Conservation (phyloP, 2,888 invertebrate genomes). For the Abrostola tripartita region DNA sequence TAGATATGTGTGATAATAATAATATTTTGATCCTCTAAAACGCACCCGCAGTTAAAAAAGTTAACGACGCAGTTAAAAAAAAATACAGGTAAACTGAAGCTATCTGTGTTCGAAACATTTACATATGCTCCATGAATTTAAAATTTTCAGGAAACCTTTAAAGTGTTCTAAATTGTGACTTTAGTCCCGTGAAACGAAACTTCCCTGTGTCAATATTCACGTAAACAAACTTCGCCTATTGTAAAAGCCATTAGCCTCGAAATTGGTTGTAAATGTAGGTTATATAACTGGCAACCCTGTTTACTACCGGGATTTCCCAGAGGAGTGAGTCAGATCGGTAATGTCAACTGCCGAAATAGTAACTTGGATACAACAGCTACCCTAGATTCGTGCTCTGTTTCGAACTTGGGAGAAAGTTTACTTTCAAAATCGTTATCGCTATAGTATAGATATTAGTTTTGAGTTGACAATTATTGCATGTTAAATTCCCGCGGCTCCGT, state of each 20-base stretch:
- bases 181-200: not conserved
- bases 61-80: too few relatives aligned
- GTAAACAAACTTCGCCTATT: constrained; percentile 6
- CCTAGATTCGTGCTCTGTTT: constrained; percentile 36
- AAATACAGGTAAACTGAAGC: too few relatives aligned
- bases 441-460: not conserved
- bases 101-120: not conserved
- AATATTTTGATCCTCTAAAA: too few relatives aligned
- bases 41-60: too few relatives aligned
- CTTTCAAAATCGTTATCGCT: not conserved
- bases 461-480: too few relatives aligned
- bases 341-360: constrained; percentile 51
- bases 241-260: constrained; percentile 23
- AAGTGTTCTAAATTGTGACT: not conserved
- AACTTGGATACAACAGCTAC: constrained; percentile 31
- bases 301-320: constrained; percentile 64
- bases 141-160: not conserved
- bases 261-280: constrained; percentile 40
- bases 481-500: too few relatives aligned
- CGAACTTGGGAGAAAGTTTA: not conserved
- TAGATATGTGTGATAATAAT: too few relatives aligned
- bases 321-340: constrained; percentile 57
- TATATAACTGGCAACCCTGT: constrained; percentile 41
- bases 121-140: not conserved
- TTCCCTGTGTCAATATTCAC: not conserved